Percentiles rank a stretch among this genome's conserved stretches.
These are phyloP conservation scores for Cheilosia urbana DNA, from an alignment of 2,888 invertebrate genomes.

Conservation along the genomic window DNA sequence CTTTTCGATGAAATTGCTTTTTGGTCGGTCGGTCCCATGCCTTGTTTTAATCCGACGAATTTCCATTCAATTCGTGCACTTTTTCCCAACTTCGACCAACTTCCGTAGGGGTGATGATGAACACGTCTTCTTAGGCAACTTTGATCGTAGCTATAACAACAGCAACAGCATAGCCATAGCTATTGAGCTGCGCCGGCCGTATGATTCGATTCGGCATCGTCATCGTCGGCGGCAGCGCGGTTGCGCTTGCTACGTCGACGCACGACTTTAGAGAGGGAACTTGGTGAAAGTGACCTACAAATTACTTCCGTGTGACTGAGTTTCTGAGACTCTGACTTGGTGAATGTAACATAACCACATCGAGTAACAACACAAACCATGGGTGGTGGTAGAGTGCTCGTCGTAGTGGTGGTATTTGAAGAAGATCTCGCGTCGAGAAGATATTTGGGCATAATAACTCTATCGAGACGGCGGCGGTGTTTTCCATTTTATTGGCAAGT, in stretches of 20 bases:
- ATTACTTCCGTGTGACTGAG: conserved; percentile 79
- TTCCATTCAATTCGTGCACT: conserved; percentile 69
- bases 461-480: conserved; percentile 30
- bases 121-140: conserved; percentile 63
- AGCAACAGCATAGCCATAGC: not conserved
- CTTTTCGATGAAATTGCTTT: conserved; percentile 59
- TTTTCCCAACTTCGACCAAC: conserved; percentile 65
- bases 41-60: conserved; percentile 66
- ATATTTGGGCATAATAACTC: conserved; percentile 61
- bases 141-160: conserved; percentile 27
- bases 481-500: conserved; percentile 62
- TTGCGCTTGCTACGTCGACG: conserved; percentile 24
- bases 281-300: conserved; percentile 83
- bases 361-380: conserved; percentile 39
- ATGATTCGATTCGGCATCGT: conserved; percentile 34
- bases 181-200: conserved; percentile 37
- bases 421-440: conserved; percentile 50
- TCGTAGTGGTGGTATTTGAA: conserved; percentile 40
- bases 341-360: conserved; percentile 69
- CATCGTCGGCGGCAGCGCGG: conserved; percentile 2
- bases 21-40: conserved; percentile 33
- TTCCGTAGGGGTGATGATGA: conserved; percentile 71
- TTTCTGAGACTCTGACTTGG: conserved; percentile 64
- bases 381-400: conserved; percentile 40
- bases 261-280: conserved; percentile 73